Percentiles rank a stretch among this genome's conserved stretches.
Conservation (phyloP, 2,797 vertebrate genomes). For the Rhynchotus rufescens region DNA sequence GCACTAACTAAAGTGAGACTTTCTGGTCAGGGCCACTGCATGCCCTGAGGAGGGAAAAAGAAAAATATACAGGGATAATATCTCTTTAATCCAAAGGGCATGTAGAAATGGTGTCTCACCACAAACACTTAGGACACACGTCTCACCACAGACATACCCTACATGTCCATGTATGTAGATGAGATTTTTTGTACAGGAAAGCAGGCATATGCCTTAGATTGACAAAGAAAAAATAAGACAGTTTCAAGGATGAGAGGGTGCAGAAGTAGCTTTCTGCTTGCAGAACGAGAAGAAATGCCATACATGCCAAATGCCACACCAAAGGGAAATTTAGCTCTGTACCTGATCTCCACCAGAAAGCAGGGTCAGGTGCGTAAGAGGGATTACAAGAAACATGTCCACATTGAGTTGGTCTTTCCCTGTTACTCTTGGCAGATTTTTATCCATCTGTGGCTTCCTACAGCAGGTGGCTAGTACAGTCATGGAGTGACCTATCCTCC, state of each 20-base stretch:
- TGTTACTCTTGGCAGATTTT: background rate
- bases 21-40: background rate
- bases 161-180: rapidly evolving
- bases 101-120: background rate
- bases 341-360: background rate
- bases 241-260: background rate
- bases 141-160: rapidly evolving
- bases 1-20: background rate
- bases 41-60: background rate
- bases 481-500: background rate
- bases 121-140: rapidly evolving
- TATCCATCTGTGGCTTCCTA: background rate
- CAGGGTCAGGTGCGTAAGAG: background rate
- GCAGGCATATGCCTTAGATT: background rate
- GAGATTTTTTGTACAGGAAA: background rate
- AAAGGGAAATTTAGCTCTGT: background rate
- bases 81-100: rapidly evolving
- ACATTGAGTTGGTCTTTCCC: background rate
- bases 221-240: background rate
- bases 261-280: background rate
- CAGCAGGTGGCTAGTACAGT: background rate
- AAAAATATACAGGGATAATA: background rate
- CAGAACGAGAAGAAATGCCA: background rate
- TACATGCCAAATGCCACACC: background rate
- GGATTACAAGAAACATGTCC: background rate